Base-by-base conservation (phyloP, 2,113 vertebrate genomes). In the Megaceryle torquata region DNA sequence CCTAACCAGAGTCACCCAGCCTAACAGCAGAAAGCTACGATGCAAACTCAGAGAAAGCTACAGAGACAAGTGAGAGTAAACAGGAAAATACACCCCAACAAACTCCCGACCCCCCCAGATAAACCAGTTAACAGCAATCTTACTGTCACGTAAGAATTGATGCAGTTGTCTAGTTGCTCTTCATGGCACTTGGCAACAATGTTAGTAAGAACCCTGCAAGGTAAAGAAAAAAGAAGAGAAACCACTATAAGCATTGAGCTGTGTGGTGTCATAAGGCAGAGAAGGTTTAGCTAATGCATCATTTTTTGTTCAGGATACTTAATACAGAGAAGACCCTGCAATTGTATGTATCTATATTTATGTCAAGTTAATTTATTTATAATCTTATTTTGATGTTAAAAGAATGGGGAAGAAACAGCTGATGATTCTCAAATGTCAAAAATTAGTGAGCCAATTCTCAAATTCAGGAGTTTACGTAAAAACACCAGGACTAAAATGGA, bases 111-210 rank as follows among this genome's bases (percentile, higher is more conserved):
- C 14, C 51, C 51, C 51, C 25, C 26, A 28, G 51, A 53, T 19
- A 56, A 19, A 75, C 31, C 2, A 57, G 26, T 44, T 31, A 93
- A 56, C 9, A 64, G 33, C 2, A 13, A 48, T 64, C 95, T 28
- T 98, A 99, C 99, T 99, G 97, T 99, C 96, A 99, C 98, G 11
- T 99, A 99, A 2, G 99, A 99, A 91, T 98, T 98, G 95, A 99
- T 97, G 39, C 98, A 99, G 81, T 98, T 98, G 89, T 99, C 98
- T 69, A 99, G 97, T 59, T 99, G 98, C 89, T 99, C 99, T 93
- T 99, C 99, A 12, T 99, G 99, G 97, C 99, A 99, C 97, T 99
- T 99, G 76, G 98, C 98, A 95, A 99, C 98, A 85, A 99, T 98
- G 89, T 99, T 98, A 9, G 99, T 98, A 91, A 99, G 98, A 81